Conservation (phyloP, 1,140 invertebrate species). For the Calliopsis andreniformis region DNA sequence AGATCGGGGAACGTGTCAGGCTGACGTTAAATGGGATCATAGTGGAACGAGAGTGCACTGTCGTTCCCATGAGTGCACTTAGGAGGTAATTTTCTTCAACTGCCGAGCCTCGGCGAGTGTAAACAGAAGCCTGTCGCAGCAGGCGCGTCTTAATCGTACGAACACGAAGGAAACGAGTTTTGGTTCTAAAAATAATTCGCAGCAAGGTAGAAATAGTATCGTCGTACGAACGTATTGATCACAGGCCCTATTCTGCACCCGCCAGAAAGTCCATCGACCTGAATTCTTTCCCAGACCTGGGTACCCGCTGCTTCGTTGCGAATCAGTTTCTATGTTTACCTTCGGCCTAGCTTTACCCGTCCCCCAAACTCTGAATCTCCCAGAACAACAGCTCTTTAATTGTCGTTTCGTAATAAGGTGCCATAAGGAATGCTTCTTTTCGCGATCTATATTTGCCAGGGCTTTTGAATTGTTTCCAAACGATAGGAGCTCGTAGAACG, state of each 20-base stretch:
- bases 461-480: no score
- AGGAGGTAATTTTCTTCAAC: not conserved
- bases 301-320: not conserved
- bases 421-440: no score
- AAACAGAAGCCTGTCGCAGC: slow-evolving; percentile 4
- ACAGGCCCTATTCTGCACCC: slow-evolving; percentile 54
- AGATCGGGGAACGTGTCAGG: no score
- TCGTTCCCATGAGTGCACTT: no score
- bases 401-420: no score
- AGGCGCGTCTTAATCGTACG: slow-evolving; percentile 28
- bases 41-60: not conserved
- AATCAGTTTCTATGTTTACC: no score
- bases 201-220: slow-evolving; percentile 59
- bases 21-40: not conserved
- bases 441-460: no score
- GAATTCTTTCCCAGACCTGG: slow-evolving; percentile 59
- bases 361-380: no score
- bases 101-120: not conserved
- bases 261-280: slow-evolving; percentile 69
- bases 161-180: slow-evolving; percentile 12
- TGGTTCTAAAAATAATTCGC: slow-evolving; percentile 55
- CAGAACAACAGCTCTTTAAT: no score
- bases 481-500: no score
- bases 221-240: slow-evolving; percentile 58
- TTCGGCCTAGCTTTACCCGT: no score